Evolutionary conservation across 2,113 vertebrate genomes (phyloP).

Genomic region (Zosterops japonicus): DNA sequence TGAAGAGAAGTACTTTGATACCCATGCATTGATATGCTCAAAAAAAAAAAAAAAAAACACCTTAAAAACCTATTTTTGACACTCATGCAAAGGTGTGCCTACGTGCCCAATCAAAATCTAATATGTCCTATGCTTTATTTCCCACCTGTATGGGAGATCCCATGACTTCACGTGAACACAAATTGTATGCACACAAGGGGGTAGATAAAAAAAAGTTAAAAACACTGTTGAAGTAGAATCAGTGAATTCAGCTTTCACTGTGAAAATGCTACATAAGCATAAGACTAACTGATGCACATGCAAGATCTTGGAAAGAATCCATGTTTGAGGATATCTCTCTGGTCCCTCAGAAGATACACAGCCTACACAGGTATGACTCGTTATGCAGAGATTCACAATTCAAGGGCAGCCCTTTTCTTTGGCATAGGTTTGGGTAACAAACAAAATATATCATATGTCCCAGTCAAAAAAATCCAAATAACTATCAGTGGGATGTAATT

Average conservation of each 20-base stretch:
- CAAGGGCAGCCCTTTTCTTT: background rate
- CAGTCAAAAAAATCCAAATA: background rate
- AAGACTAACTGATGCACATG: background rate
- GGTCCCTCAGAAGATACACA: background rate
- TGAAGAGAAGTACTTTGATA: background rate
- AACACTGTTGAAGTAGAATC: background rate
- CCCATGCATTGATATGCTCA: background rate
- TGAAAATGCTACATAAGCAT: background rate
- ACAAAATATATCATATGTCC: background rate
- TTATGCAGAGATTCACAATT: background rate
- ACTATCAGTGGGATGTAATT: background rate
- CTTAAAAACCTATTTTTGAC: background rate
- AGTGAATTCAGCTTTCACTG: background rate
- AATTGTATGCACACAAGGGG: rapidly evolving
- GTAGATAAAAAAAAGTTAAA: background rate
- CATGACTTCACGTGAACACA: background rate
- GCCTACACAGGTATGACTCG: background rate
- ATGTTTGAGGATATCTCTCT: background rate
- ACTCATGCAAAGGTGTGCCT: background rate
- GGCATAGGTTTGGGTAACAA: background rate
- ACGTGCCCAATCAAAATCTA: background rate
- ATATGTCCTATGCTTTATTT: background rate
- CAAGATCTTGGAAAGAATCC: background rate
- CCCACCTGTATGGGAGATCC: background rate
- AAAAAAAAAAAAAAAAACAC: background rate